A percentile compares a stretch with the other conserved stretches of the same genome.
phyloP scores from a whole-genome alignment of 2,113 vertebrate species.

The Brachypodius melanocephalos region DNA sequence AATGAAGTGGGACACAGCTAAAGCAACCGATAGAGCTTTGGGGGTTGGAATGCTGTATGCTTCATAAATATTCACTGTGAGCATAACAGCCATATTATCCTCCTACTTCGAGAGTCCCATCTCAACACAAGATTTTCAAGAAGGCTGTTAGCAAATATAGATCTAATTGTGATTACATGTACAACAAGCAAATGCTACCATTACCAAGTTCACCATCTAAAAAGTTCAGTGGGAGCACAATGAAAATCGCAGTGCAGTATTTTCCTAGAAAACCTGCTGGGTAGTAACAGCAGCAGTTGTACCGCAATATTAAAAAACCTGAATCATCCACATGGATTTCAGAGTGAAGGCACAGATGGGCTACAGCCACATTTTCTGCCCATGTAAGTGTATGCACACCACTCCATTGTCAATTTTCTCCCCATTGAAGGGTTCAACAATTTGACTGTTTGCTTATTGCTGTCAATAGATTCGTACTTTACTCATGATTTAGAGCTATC shows the following conservation, averaged over 20 bases:
- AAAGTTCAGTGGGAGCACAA: not conserved
- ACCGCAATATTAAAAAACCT: not conserved
- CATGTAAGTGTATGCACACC: not conserved
- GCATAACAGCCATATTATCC: not conserved
- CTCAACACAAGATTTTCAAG: not conserved
- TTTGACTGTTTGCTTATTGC: conserved; percentile 62
- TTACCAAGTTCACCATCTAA: not conserved
- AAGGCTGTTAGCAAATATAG: not conserved
- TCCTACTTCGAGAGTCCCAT: not conserved
- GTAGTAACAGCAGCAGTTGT: not conserved
- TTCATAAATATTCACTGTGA: not conserved
- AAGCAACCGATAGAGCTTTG: not conserved
- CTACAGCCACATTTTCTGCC: not conserved
- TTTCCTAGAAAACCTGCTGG: not conserved
- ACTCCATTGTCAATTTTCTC: not conserved
- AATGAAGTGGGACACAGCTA: not conserved
- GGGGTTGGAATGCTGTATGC: not conserved
- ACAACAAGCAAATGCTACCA: not conserved
- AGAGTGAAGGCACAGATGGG: not conserved
- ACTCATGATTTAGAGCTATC: conserved; percentile 65
- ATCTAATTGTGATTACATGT: not conserved
- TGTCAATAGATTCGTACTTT: conserved; percentile 70
- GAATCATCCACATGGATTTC: not conserved
- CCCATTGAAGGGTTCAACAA: conserved; percentile 14
- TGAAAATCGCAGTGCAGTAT: not conserved